Conservation (phyloP, 2,797 vertebrate genomes). For the Melanogrammus aeglefinus region DNA sequence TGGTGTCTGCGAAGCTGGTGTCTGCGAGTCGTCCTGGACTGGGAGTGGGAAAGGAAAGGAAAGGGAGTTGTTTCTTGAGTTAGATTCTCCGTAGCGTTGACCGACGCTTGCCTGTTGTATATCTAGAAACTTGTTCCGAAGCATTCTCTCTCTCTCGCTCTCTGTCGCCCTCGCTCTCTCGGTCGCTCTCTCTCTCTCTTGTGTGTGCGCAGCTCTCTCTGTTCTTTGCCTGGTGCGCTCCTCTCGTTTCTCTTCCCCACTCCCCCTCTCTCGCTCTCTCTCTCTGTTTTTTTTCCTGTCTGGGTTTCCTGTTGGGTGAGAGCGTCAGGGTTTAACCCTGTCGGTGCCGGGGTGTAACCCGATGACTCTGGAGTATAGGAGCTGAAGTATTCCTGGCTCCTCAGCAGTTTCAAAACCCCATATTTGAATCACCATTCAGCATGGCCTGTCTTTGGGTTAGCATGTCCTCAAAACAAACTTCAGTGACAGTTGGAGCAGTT, state of each 20-base stretch:
- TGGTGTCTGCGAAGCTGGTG: neutral
- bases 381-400: conserved; percentile 10
- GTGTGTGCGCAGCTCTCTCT: neutral
- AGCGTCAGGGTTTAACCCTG: conserved; percentile 69
- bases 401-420: conserved; percentile 4
- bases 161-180: too few relatives aligned
- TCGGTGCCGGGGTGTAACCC: conserved; percentile 48
- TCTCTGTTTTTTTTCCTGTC: conserved; percentile 30
- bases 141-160: neutral
- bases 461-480: too few relatives aligned
- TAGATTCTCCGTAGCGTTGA: neutral
- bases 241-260: conserved; percentile 29
- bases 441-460: neutral
- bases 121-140: neutral
- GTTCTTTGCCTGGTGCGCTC: conserved; percentile 12
- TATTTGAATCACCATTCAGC: conserved; percentile 11
- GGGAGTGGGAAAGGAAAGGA: neutral
- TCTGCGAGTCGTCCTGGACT: neutral
- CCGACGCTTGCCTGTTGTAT: neutral
- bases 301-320: conserved; percentile 57
- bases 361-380: conserved; percentile 28
- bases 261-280: conserved; percentile 24
- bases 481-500: too few relatives aligned
- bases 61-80: neutral
- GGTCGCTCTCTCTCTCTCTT: neutral